phyloP scores from a whole-genome alignment of 2,797 vertebrate species.

The Protosalanx chinensis region DNA sequence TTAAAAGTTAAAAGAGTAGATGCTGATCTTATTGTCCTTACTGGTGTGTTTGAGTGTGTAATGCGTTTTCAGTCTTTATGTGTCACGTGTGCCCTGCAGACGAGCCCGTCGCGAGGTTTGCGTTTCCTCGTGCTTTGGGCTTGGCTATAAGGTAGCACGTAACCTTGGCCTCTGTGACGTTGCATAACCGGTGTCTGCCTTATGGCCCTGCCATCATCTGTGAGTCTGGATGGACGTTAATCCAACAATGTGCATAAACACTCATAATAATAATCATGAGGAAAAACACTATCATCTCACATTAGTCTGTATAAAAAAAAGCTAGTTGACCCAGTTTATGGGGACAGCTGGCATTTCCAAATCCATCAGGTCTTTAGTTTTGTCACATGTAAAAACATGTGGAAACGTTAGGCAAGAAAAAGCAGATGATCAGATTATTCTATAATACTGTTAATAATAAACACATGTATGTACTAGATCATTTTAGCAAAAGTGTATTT shows the following conservation, averaged over 20 bases:
- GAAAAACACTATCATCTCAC: background rate
- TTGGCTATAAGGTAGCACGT: background rate
- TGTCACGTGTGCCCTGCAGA: background rate
- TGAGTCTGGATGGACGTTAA: conserved; percentile 6
- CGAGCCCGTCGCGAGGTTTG: too few species aligned
- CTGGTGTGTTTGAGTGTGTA: background rate
- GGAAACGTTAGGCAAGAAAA: too few species aligned
- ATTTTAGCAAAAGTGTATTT: background rate
- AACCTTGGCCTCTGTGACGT: conserved; percentile 11
- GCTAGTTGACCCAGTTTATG: background rate
- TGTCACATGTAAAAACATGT: too few species aligned
- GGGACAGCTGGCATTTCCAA: background rate
- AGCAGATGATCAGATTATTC: too few species aligned
- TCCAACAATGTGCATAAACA: background rate
- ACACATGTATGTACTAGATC: background rate
- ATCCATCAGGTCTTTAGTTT: background rate
- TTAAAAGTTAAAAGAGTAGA: conserved; percentile 78
- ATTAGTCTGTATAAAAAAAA: background rate
- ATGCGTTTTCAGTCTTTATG: background rate
- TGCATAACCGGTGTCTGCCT: conserved; percentile 4
- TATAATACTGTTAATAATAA: too few species aligned
- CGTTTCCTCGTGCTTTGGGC: too few species aligned
- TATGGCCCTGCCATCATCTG: background rate
- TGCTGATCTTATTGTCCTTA: conserved; percentile 34
- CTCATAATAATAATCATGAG: conserved; percentile 10